A percentile compares a stretch with the other conserved stretches of the same genome.
phyloP scores from a whole-genome alignment of 2,888 invertebrate species.

The Pyralis farinalis region DNA sequence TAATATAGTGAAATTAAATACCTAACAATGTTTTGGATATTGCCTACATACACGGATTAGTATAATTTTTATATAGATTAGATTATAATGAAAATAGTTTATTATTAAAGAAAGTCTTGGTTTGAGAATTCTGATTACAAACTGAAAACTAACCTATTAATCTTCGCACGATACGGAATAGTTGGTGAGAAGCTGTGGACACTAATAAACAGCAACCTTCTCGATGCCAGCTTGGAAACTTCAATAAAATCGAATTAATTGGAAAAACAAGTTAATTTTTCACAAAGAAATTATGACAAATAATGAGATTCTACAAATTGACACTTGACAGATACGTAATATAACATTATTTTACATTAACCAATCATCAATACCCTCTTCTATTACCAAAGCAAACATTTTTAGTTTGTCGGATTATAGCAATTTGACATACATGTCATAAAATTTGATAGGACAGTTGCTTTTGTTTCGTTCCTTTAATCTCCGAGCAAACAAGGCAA shows the following conservation, averaged over 20 bases:
- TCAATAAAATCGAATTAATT: conserved; percentile 10
- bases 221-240: conserved; percentile 67
- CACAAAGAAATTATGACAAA: background rate
- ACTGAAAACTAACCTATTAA: conserved; percentile 57
- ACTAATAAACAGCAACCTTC: conserved; percentile 55
- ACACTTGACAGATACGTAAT: no score
- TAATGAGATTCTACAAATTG: background rate
- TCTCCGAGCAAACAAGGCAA: no score
- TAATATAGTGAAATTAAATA: background rate
- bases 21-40: background rate
- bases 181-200: conserved; percentile 56
- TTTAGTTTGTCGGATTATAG: no score
- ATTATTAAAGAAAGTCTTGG: conserved; percentile 12
- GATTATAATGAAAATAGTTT: conserved; percentile 10
- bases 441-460: no score
- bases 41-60: background rate
- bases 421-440: no score
- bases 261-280: background rate
- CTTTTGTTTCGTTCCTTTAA: no score
- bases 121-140: no score
- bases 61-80: background rate
- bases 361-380: no score
- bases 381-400: no score
- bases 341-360: no score
- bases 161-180: conserved; percentile 36